Base-by-base conservation (phyloP, 2,888 invertebrate genomes). In the Leptura quadrifasciata region DNA sequence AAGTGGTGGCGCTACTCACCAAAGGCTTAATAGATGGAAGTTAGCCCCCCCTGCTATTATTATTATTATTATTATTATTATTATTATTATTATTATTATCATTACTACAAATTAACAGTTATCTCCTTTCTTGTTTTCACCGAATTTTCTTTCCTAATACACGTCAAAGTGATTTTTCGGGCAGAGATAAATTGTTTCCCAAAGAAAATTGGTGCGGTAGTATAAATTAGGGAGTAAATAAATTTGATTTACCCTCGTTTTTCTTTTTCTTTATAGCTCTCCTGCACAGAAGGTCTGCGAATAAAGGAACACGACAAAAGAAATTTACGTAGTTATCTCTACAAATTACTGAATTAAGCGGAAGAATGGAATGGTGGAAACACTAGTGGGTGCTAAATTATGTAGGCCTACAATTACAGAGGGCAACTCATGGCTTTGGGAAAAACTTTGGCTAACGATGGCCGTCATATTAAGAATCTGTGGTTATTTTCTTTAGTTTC, bases 231-330 rank as follows among this genome's bases (percentile, higher is more conserved):
- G 47, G 5, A 47, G 15, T 47, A 47, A 47, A 47, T 47, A 15
- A 47, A 47, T 47, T 47, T 47, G 47, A 47, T 47, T 47, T 47
- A 47, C 47, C n/a, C 47, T 12, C 2, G 47, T 15, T 47, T n/a
- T 47, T n/a, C 47, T 47, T n/a, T 47, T 47, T 47, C n/a, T 47
- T 47, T 47, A 47, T 47, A n/a, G 47, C 47, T 47, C n/a, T 47
- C 47, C n/a, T 47, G 12, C n/a, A 47, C 47, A 1, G 47, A 12
- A 15, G n/a, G 47, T 47, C 47, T 47, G n/a, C n/a, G n/a, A n/a
- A n/a, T n/a, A 47, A 39, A 15, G n/a, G 6, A 47, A 47, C 47
- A 47, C n/a, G 39, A 12, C 2, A 39, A 39, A 39, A 39, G 39
- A 6, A 39, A 39, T 39, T 39, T 39, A 39, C 39, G 39, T 39